These are phyloP conservation scores for Paedocypris sp. DNA, from an alignment of 2,113 vertebrate species.

Conservation along the genomic window DNA sequence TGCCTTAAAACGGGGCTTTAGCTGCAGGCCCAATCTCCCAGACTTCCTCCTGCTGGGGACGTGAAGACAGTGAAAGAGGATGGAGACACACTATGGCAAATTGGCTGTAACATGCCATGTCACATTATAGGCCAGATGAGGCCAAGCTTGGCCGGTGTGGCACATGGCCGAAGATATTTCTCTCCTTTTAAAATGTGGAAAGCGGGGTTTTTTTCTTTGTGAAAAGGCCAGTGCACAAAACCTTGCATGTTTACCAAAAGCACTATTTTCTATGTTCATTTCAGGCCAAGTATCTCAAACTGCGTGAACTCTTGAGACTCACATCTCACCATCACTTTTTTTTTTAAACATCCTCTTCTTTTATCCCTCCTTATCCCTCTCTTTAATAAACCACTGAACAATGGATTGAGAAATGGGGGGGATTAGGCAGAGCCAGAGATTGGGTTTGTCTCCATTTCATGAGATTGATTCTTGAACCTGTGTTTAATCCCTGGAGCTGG, in stretches of 20 bases:
- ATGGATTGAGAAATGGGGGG: slow-evolving; percentile 40
- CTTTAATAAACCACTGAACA: slow-evolving; percentile 41
- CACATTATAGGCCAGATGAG: slow-evolving; percentile 46
- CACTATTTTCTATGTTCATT: no score
- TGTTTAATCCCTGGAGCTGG: slow-evolving; percentile 42
- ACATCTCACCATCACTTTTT: slow-evolving; percentile 11
- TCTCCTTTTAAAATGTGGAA: slow-evolving; percentile 15
- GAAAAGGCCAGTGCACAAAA: no score
- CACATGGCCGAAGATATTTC: no score
- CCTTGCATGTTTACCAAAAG: no score
- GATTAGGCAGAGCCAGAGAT: slow-evolving; percentile 43
- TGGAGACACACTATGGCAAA: slow-evolving; percentile 54
- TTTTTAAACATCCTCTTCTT: slow-evolving; percentile 18
- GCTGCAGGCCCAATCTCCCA: slow-evolving; percentile 62
- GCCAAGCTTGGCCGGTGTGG: slow-evolving; percentile 43
- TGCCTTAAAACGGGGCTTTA: slow-evolving; percentile 72
- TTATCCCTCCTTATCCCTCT: slow-evolving; percentile 30
- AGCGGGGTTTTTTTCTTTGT: neutral
- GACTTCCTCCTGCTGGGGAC: slow-evolving; percentile 50
- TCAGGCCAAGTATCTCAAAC: no score
- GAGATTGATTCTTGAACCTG: slow-evolving; percentile 42
- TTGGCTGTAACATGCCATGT: slow-evolving; percentile 54
- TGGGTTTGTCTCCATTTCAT: slow-evolving; percentile 44
- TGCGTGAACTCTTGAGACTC: neutral
- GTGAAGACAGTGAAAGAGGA: slow-evolving; percentile 37